These are phyloP conservation scores for Drosophila meridiana DNA, from an alignment of 2,888 invertebrate genomes.

Conservation along the genomic window DNA sequence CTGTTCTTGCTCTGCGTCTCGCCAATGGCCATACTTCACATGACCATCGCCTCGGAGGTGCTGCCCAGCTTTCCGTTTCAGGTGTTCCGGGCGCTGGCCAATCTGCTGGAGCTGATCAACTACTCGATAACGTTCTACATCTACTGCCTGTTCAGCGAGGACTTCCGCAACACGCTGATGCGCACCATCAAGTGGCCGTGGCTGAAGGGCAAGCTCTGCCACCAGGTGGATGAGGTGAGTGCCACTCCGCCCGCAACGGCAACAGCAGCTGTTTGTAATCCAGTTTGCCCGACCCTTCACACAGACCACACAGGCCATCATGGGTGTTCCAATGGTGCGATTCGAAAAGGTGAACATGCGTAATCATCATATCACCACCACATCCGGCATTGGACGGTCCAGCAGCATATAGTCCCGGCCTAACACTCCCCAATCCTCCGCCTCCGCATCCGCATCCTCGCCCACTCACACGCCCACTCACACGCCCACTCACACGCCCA, in stretches of 20 bases:
- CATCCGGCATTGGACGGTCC: conserved; percentile 84
- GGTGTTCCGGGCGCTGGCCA: conserved; percentile 90
- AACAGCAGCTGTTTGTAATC: conserved; percentile 36
- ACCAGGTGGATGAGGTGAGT: conserved; percentile 83
- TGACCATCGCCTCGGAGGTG: conserved; percentile 88
- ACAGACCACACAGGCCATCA: conserved; percentile 48
- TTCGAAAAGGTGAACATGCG: conserved; percentile 55
- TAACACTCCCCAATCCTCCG: background rate
- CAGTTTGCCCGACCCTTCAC: conserved; percentile 50
- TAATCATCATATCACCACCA: conserved; percentile 83
- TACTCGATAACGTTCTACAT: conserved; percentile 92
- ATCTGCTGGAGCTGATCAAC: conserved; percentile 90
- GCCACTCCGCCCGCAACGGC: conserved; percentile 58
- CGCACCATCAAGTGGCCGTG: conserved; percentile 88
- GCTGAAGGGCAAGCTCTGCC: conserved; percentile 81
- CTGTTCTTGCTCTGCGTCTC: conserved; percentile 89
- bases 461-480: background rate
- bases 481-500: background rate
- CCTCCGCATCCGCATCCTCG: background rate
- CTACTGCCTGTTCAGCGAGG: conserved; percentile 91
- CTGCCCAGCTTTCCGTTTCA: conserved; percentile 88
- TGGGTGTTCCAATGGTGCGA: conserved; percentile 60
- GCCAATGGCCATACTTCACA: conserved; percentile 90
- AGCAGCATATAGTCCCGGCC: conserved; percentile 80
- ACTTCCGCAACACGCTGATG: conserved; percentile 90